phyloP scores from a whole-genome alignment of 2,888 invertebrate species.

The Chloromyia formosa region DNA sequence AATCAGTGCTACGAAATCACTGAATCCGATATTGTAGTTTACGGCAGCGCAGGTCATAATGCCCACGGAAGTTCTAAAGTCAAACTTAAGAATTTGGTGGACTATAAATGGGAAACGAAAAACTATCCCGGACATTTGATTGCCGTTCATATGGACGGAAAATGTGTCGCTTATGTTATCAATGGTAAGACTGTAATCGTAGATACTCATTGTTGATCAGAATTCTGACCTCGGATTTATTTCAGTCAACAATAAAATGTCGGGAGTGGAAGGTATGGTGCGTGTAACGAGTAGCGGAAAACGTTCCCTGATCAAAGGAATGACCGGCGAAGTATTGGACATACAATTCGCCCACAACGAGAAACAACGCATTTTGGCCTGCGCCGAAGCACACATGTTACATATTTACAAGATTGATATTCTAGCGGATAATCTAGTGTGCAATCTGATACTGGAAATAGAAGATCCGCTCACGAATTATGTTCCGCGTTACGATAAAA shows the following conservation, averaged over 20 bases:
- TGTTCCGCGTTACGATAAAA: conserved; percentile 70
- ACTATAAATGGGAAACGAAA: conserved; percentile 92
- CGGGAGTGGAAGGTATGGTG: conserved; percentile 74
- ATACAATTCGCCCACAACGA: conserved; percentile 88
- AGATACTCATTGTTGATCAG: conserved; percentile 51
- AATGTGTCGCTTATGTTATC: conserved; percentile 89
- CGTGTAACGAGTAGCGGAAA: conserved; percentile 81
- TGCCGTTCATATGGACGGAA: conserved; percentile 85
- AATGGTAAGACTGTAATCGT: no score
- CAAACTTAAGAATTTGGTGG: conserved; percentile 87
- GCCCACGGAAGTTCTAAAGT: conserved; percentile 89
- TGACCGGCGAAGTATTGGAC: conserved; percentile 89
- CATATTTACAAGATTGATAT: conserved; percentile 82
- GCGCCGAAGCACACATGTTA: conserved; percentile 87
- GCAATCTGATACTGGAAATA: conserved; percentile 64
- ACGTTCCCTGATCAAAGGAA: conserved; percentile 84
- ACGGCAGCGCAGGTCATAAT: conserved; percentile 76
- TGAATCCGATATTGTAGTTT: conserved; percentile 71
- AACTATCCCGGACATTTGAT: conserved; percentile 88
- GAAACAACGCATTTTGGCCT: conserved; percentile 81
- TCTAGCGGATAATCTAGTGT: conserved; percentile 68
- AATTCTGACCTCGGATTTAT: conserved; percentile 59
- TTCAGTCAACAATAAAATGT: conserved; percentile 61
- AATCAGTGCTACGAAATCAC: conserved; percentile 51
- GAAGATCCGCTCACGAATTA: conserved; percentile 61